A percentile compares a stretch with the other conserved stretches of the same genome.
Conservation (phyloP, 2,888 invertebrate species). For the Volucella inanis region DNA sequence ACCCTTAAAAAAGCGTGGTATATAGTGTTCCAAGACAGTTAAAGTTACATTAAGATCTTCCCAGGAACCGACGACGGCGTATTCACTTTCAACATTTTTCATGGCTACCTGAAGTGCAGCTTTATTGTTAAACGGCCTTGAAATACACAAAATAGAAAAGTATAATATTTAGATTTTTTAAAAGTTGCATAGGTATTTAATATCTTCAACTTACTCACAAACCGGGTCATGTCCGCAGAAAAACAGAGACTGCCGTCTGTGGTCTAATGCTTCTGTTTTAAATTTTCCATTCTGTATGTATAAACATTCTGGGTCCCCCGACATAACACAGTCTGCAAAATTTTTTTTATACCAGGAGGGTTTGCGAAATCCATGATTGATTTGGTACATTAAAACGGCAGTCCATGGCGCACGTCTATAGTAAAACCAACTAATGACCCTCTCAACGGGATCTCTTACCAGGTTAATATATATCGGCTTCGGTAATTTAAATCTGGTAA, state of each 20-base stretch:
- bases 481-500: slow-evolving; percentile 89
- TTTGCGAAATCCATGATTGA: slow-evolving; percentile 71
- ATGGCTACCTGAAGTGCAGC: slow-evolving; percentile 92
- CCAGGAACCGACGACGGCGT: slow-evolving; percentile 92
- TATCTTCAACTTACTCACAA: slow-evolving; percentile 87
- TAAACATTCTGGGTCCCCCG: slow-evolving; percentile 90
- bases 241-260: slow-evolving; percentile 92
- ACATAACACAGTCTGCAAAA: slow-evolving; percentile 91
- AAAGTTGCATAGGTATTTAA: neutral
- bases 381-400: slow-evolving; percentile 75
- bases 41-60: slow-evolving; percentile 93
- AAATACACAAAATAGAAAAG: slow-evolving; percentile 72
- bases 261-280: slow-evolving; percentile 92
- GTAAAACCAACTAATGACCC: slow-evolving; percentile 95
- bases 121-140: slow-evolving; percentile 91
- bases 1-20: slow-evolving; percentile 90
- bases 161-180: neutral
- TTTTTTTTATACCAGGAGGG: slow-evolving; percentile 90
- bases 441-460: slow-evolving; percentile 93
- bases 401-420: slow-evolving; percentile 93
- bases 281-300: slow-evolving; percentile 89
- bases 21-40: slow-evolving; percentile 90
- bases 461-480: slow-evolving; percentile 94
- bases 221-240: slow-evolving; percentile 92
- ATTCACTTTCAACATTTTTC: slow-evolving; percentile 91